Percentiles rank a stretch among this genome's conserved stretches.
phyloP scores from a whole-genome alignment of 1,140 invertebrate species.

The Chelonus insularis region DNA sequence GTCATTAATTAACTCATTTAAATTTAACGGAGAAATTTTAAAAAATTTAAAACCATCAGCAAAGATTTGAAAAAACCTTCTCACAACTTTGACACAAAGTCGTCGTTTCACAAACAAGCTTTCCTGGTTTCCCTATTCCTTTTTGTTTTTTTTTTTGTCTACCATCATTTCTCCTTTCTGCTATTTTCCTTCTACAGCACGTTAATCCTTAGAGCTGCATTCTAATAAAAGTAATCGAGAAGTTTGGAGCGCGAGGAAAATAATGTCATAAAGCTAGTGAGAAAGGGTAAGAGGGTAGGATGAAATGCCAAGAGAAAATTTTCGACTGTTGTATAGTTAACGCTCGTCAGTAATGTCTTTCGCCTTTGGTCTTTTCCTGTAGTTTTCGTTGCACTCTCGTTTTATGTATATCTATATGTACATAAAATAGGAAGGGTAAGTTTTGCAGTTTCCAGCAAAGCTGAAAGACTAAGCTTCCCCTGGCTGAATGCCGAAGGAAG shows the following conservation, averaged over 20 bases:
- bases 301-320: no score
- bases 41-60: no score
- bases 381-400: no score
- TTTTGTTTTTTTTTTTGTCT: background rate
- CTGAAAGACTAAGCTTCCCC: background rate
- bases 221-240: constrained; percentile 48
- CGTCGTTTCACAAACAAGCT: constrained; percentile 32
- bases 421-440: no score
- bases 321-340: background rate
- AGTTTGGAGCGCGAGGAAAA: constrained; percentile 42
- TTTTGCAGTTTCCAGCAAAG: no score
- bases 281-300: background rate
- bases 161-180: background rate
- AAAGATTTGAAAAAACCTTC: no score
- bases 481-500: constrained; percentile 25
- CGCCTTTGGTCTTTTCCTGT: no score
- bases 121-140: constrained; percentile 7
- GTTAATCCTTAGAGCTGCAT: constrained; percentile 43
- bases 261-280: constrained; percentile 40
- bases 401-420: no score
- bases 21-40: no score
- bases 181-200: constrained; percentile 24
- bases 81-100: no score
- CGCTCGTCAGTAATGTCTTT: no score
- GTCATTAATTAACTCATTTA: no score